phyloP scores from a whole-genome alignment of 2,888 invertebrate genomes.

The Polydrusus tereticollis region DNA sequence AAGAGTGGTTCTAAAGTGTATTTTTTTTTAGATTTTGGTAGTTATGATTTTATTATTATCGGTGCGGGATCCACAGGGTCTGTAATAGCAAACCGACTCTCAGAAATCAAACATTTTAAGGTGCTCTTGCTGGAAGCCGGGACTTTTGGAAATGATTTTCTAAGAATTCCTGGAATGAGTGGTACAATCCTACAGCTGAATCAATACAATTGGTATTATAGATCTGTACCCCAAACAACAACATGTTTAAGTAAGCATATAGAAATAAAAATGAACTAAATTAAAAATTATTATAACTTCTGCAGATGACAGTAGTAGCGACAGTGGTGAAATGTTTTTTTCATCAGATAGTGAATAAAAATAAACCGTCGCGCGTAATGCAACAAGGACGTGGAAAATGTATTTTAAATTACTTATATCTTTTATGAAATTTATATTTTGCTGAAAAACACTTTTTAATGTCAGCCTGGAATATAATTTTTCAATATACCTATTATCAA shows the following conservation, averaged over 20 bases:
- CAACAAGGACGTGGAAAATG: too few relatives aligned
- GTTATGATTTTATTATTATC: constrained; percentile 51
- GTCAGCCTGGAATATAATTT: too few relatives aligned
- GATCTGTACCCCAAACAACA: constrained; percentile 49
- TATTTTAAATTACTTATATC: too few relatives aligned
- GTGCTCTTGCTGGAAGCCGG: constrained; percentile 53
- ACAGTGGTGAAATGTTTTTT: too few relatives aligned
- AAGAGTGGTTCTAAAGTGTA: too few relatives aligned
- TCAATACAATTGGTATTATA: constrained; percentile 52
- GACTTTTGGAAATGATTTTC: constrained; percentile 46
- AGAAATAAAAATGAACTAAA: background rate
- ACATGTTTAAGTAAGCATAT: constrained; percentile 48
- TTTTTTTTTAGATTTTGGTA: constrained; percentile 47
- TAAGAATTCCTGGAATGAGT: constrained; percentile 48
- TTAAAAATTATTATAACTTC: too few relatives aligned
- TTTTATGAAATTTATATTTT: too few relatives aligned
- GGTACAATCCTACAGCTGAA: constrained; percentile 45
- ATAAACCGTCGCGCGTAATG: too few relatives aligned
- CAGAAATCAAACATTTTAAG: constrained; percentile 49
- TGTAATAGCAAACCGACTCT: constrained; percentile 51
- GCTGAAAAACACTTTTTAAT: too few relatives aligned
- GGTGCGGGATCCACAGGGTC: constrained; percentile 52
- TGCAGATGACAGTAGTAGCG: background rate
- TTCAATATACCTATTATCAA: too few relatives aligned
- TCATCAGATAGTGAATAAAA: too few relatives aligned